Base-by-base conservation (phyloP, 2,113 vertebrate species). In the Carassius auratus region DNA sequence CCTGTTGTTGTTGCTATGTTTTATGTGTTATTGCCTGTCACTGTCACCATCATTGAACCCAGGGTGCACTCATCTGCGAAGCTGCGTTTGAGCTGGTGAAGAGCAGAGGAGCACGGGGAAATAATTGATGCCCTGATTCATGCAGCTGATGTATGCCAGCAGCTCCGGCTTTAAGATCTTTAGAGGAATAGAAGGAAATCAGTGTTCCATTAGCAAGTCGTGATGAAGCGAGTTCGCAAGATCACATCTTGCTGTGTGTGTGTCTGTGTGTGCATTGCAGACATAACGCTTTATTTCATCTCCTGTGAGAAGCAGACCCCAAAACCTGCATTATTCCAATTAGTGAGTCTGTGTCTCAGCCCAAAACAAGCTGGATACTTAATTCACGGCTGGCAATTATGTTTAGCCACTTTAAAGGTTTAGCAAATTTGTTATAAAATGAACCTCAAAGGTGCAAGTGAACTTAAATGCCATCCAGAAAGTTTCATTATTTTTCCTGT, bases 61-160 rank as follows among this genome's bases (percentile, higher is more conserved):
- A 78, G 74, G 90, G 90, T 91, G 92, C 89, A 91, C 86, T 90
- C 86, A 79, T 85, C 79, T 85, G 89, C 85, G 82, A 92, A 90
- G 93, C 84, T 84, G 86, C 64, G 89, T 92, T 92, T 93, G 89
- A 92, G 91, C 90, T 36, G 76, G n/a, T 61, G 83, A 71, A 87
- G 79, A 84, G 88, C 61, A 84, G 89, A 59, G 87, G 88, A 74
- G 87, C 84, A 90, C 81, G 61, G 89, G 86, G 50, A 88, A 88
- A 91, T 95, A 94, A 94, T 93, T 95, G 94, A 93, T 93, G 92
- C 86, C 87, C 80, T 84, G 85, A 85, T 91, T 91, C 62, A 30
- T 68, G 79, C 15, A 50, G 79, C 38, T 86, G 76, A 81, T 88
- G 90, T 88, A 86, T 71, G 30, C 80, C 81, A 42, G 86, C 50